These are phyloP conservation scores for Aethina tumida DNA, from an alignment of 1,140 invertebrate species.

Conservation along the genomic window DNA sequence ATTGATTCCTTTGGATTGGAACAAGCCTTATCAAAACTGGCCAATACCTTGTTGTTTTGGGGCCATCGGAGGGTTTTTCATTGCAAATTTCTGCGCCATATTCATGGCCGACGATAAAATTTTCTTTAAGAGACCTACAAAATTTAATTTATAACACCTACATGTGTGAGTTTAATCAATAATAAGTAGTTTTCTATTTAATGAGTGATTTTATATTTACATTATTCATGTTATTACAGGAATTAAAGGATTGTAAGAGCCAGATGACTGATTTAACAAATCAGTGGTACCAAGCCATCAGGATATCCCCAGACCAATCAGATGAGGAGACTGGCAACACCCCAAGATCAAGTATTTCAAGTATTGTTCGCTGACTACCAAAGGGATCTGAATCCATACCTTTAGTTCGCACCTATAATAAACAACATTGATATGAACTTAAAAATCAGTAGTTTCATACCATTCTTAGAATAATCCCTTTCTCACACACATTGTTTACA, in stretches of 20 bases:
- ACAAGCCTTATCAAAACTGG: conserved; percentile 80
- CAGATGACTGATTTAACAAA: conserved; percentile 94
- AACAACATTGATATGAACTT: too few relatives aligned
- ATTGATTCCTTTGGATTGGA: conserved; percentile 87
- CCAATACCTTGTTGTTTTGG: conserved; percentile 66
- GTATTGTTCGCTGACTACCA: conserved; percentile 33
- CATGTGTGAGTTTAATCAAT: too few relatives aligned
- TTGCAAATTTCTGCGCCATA: conserved; percentile 16
- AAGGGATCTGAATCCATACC: conserved; percentile 3
- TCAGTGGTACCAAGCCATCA: conserved; percentile 92
- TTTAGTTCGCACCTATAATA: conserved; percentile 2
- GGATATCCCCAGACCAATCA: conserved; percentile 67
- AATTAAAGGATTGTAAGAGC: conserved; percentile 88
- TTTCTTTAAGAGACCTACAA: too few relatives aligned
- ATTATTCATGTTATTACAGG: conserved; percentile 45
- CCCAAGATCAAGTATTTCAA: conserved; percentile 33
- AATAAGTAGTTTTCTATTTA: not conserved
- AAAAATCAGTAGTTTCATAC: too few relatives aligned
- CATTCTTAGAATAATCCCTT: too few relatives aligned
- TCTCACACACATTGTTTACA: too few relatives aligned
- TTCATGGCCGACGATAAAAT: too few relatives aligned
- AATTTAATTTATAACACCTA: too few relatives aligned
- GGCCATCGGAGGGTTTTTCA: conserved; percentile 52
- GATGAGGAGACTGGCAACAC: conserved; percentile 44
- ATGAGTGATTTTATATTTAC: not conserved